Evolutionary conservation across 2,797 vertebrate genomes (phyloP).

Genomic region (Alfaro cultratus): DNA sequence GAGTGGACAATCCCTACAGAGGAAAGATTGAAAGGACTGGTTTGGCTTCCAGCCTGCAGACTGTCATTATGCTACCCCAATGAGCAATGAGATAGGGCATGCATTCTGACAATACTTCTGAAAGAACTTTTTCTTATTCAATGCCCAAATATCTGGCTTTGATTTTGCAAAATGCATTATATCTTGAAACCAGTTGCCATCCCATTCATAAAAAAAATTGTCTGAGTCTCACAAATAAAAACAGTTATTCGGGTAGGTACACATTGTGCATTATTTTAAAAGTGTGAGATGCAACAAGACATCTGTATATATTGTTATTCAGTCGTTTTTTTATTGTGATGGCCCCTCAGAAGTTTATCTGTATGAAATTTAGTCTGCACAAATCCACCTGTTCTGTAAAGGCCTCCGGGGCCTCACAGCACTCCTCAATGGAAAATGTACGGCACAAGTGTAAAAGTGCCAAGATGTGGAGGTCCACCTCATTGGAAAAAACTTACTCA

Average conservation of each 20-base stretch:
- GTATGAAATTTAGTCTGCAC: background rate
- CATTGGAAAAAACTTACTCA: background rate
- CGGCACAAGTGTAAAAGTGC: background rate
- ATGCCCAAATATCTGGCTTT: background rate
- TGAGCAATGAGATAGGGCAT: slow-evolving; percentile 34
- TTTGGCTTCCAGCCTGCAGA: slow-evolving; percentile 65
- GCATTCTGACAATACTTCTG: slow-evolving; percentile 18
- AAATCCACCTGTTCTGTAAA: background rate
- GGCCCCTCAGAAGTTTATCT: background rate
- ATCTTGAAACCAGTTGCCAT: background rate
- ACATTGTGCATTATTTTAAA: background rate
- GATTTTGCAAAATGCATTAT: background rate
- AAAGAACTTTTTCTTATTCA: slow-evolving; percentile 2
- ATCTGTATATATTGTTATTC: background rate
- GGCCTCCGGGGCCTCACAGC: background rate
- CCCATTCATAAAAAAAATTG: background rate
- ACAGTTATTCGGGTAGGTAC: background rate
- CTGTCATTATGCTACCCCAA: slow-evolving; percentile 56
- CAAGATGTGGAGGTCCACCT: background rate
- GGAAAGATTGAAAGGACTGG: slow-evolving; percentile 59
- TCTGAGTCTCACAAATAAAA: background rate
- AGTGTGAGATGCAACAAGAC: background rate
- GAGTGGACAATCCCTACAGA: slow-evolving; percentile 67
- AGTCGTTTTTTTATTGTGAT: background rate
- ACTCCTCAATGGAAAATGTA: background rate